phyloP scores from a whole-genome alignment of 2,797 vertebrate species.

The Helicolenus hilgendorfi region DNA sequence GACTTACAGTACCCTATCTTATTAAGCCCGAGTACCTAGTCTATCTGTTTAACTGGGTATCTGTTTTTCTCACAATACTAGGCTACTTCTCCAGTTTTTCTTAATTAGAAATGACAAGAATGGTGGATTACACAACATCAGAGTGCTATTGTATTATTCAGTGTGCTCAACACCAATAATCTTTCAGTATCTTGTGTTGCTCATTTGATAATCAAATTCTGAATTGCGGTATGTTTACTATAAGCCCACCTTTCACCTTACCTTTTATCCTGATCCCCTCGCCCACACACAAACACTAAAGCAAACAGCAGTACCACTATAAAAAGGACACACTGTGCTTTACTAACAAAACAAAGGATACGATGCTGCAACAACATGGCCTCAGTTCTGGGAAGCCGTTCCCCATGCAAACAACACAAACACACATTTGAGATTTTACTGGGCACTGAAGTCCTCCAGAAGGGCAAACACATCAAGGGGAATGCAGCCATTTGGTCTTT shows the following conservation, averaged over 20 bases:
- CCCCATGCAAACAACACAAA: neutral
- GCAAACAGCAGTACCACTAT: conserved; percentile 10
- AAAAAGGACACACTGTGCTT: neutral
- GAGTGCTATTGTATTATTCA: neutral
- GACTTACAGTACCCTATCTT: neutral
- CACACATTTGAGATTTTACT: conserved; percentile 3
- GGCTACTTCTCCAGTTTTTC: neutral
- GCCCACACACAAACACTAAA: neutral
- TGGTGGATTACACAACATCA: neutral
- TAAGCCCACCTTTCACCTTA: neutral
- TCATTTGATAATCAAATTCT: conserved; percentile 12
- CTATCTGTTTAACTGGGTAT: neutral
- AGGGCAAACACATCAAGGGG: conserved; percentile 2
- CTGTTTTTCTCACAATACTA: neutral
- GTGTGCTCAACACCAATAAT: neutral
- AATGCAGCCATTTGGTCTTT: conserved; percentile 17
- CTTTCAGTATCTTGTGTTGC: neutral
- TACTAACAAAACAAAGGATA: conserved; percentile 8
- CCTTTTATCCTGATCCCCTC: neutral
- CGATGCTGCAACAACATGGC: neutral
- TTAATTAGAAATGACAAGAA: neutral
- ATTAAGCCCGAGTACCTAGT: neutral
- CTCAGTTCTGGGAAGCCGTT: neutral
- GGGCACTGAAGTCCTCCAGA: neutral
- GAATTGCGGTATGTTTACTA: neutral